Evolutionary conservation across 2,797 vertebrate species (phyloP).

Genomic region (Bucorvus abyssinicus): DNA sequence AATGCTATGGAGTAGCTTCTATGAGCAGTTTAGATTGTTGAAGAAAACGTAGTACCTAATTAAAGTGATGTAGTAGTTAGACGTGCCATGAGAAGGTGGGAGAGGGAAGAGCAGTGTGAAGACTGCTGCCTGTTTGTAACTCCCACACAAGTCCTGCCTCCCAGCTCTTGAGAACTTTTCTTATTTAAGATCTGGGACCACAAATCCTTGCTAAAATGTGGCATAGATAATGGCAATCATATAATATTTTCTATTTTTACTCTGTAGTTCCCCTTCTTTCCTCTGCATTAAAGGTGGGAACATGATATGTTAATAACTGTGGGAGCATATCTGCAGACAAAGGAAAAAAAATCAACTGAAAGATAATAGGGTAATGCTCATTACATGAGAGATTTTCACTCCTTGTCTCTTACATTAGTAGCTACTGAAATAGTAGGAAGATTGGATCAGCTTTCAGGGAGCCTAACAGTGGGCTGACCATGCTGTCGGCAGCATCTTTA

Average conservation of each 20-base stretch:
- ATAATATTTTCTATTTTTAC: not conserved
- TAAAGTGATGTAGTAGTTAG: not conserved
- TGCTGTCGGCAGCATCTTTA: not conserved
- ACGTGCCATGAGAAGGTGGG: not conserved
- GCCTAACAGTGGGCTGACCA: not conserved
- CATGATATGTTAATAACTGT: not conserved
- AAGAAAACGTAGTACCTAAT: not conserved
- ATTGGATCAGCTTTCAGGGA: not conserved
- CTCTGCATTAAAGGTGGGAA: not conserved
- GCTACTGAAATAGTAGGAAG: not conserved
- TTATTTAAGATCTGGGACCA: not conserved
- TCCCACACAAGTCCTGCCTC: not conserved
- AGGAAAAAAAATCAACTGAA: rapidly evolving
- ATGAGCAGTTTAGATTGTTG: not conserved
- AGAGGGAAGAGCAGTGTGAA: not conserved
- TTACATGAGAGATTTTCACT: not conserved
- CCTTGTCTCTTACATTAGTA: not conserved
- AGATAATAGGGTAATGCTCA: not conserved
- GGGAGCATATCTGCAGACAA: rapidly evolving
- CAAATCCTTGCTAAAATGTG: not conserved
- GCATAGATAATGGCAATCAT: not conserved
- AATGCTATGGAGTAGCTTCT: not conserved
- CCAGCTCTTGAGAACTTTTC: not conserved
- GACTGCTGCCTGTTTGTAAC: not conserved
- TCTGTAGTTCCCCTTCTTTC: not conserved